Evolutionary conservation across 2,797 vertebrate species (phyloP).

Genomic region (Pteropus rufus): DNA sequence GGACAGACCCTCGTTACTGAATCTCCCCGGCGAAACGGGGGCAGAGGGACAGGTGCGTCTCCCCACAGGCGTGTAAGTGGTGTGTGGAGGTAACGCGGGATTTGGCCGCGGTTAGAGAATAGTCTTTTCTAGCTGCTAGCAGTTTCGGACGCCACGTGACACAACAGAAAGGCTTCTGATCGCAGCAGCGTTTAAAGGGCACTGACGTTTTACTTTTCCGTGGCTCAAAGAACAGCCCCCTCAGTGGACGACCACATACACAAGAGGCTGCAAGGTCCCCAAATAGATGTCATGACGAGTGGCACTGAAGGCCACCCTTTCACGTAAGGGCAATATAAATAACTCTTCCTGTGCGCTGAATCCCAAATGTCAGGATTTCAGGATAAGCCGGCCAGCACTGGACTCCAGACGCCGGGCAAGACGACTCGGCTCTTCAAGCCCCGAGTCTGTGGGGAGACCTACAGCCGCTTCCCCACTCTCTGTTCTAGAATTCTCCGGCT

Average conservation of each 20-base stretch:
- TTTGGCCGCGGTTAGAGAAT: neutral
- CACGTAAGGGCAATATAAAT: neutral
- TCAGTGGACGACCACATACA: neutral
- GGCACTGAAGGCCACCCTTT: neutral
- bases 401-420: neutral
- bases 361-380: neutral
- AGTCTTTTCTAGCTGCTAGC: neutral
- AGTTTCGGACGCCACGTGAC: neutral
- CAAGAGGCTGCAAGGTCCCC: neutral
- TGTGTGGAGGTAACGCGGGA: accelerated
- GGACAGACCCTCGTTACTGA: neutral
- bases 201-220: neutral
- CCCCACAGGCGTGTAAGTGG: neutral
- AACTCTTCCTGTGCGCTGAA: neutral
- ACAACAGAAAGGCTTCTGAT: neutral
- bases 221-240: neutral
- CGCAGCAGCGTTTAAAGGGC: neutral
- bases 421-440: neutral
- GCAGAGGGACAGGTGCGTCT: neutral
- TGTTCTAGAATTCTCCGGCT: neutral
- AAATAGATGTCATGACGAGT: neutral
- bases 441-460: accelerated
- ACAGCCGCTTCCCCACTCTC: neutral
- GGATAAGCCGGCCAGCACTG: no score
- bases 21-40: neutral